Conservation (phyloP, 2,797 vertebrate genomes). For the Zonotrichia albicollis region DNA sequence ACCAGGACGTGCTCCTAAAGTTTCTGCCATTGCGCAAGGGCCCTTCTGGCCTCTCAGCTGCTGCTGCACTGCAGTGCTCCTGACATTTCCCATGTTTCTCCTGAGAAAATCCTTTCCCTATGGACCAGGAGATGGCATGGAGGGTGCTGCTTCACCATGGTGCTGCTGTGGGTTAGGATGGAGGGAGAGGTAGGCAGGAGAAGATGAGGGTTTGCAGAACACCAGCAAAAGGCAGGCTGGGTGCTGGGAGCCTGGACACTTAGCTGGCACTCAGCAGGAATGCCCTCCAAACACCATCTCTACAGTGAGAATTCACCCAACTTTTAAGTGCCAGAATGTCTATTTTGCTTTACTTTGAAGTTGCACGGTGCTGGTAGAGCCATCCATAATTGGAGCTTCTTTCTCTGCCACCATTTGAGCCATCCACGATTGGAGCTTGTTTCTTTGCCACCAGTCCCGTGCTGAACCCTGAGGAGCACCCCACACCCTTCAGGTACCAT, state of each 20-base stretch:
- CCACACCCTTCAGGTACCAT: neutral
- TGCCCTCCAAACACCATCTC: neutral
- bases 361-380: neutral
- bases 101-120: neutral
- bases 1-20: constrained; percentile 15
- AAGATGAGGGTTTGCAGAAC: neutral
- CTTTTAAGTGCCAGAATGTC: neutral
- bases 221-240: neutral
- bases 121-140: neutral
- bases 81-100: neutral
- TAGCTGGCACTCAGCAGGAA: neutral
- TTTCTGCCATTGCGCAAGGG: neutral
- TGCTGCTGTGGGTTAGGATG: fast-evolving
- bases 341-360: neutral
- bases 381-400: neutral
- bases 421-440: neutral
- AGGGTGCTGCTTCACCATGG: neutral
- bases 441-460: neutral
- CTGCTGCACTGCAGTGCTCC: neutral
- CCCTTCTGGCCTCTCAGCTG: constrained; percentile 28
- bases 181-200: neutral
- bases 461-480: neutral
- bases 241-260: neutral
- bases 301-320: neutral
- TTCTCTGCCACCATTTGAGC: neutral